phyloP scores from a whole-genome alignment of 53 echinoderm and acorn worm species.

The Apostichopus leukothele region DNA sequence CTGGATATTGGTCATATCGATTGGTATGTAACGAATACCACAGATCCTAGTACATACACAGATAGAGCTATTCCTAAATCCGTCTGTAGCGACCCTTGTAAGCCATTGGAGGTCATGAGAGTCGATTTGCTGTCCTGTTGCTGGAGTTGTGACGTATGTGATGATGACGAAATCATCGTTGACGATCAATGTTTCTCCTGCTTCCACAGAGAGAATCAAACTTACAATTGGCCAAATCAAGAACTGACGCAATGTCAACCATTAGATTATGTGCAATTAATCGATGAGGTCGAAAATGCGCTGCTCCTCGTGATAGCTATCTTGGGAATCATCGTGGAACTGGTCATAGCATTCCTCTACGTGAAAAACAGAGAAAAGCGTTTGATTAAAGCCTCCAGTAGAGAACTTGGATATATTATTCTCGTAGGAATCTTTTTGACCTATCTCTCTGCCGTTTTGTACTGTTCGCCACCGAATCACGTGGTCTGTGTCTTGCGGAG shows the following conservation, averaged over 20 bases:
- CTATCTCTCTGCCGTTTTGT: constrained; percentile 61
- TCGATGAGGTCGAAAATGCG: constrained; percentile 42
- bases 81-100: constrained; percentile 82
- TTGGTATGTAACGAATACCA: constrained; percentile 47
- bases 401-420: constrained; percentile 89
- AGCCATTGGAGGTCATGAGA: constrained; percentile 57
- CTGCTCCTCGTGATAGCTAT: constrained; percentile 42
- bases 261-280: constrained; percentile 49
- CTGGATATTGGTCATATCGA: not conserved
- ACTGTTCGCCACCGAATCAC: constrained; percentile 49
- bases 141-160: constrained; percentile 69
- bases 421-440: constrained; percentile 71
- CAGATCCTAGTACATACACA: not conserved
- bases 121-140: constrained; percentile 64
- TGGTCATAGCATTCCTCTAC: constrained; percentile 61
- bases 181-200: constrained; percentile 74
- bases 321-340: constrained; percentile 55
- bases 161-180: constrained; percentile 55
- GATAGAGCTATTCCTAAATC: constrained; percentile 63
- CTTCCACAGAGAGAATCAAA: constrained; percentile 47
- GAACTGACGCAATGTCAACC: constrained; percentile 7
- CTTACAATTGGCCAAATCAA: constrained; percentile 65
- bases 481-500: constrained; percentile 61
- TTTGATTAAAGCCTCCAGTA: constrained; percentile 87
- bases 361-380: constrained; percentile 71